phyloP scores from a whole-genome alignment of 2,888 invertebrate genomes.

The Ferdinandea cuprea region DNA sequence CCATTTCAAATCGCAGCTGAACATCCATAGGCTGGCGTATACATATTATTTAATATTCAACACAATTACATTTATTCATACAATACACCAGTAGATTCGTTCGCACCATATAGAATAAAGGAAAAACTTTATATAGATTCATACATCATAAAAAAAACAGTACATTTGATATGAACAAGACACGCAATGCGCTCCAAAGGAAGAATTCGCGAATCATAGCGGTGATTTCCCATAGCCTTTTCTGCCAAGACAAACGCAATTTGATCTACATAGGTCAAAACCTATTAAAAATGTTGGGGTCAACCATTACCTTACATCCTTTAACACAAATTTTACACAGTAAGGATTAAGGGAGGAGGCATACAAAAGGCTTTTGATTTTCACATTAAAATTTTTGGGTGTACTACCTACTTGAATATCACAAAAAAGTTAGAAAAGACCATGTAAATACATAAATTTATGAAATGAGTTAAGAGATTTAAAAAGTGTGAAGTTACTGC shows the following conservation, averaged over 20 bases:
- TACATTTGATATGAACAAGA: slow-evolving; percentile 57
- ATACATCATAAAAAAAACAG: slow-evolving; percentile 47
- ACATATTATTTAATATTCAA: slow-evolving; percentile 61
- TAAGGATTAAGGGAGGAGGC: slow-evolving; percentile 63
- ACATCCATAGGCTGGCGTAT: slow-evolving; percentile 40
- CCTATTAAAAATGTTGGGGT: slow-evolving; percentile 2
- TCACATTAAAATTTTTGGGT: slow-evolving; percentile 55
- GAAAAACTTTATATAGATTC: slow-evolving; percentile 43
- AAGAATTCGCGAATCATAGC: slow-evolving; percentile 49
- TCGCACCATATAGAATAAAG: slow-evolving; percentile 61
- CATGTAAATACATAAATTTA: slow-evolving; percentile 53
- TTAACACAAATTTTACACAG: too few species aligned
- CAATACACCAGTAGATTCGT: slow-evolving; percentile 72
- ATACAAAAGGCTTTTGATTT: slow-evolving; percentile 73
- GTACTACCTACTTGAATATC: slow-evolving; percentile 60
- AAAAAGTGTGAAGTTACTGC: slow-evolving; percentile 25
- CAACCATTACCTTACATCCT: too few species aligned
- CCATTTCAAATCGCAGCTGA: slow-evolving; percentile 63
- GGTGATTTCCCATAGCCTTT: slow-evolving; percentile 50
- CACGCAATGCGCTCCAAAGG: slow-evolving; percentile 25
- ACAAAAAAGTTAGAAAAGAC: slow-evolving; percentile 56
- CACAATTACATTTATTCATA: slow-evolving; percentile 72
- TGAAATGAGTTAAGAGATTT: slow-evolving; percentile 34
- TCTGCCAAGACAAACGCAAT: slow-evolving; percentile 15
- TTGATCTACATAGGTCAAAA: slow-evolving; percentile 15